Evolutionary conservation across 2,113 vertebrate genomes (phyloP).

Genomic region (Hemibagrus wyckioides): DNA sequence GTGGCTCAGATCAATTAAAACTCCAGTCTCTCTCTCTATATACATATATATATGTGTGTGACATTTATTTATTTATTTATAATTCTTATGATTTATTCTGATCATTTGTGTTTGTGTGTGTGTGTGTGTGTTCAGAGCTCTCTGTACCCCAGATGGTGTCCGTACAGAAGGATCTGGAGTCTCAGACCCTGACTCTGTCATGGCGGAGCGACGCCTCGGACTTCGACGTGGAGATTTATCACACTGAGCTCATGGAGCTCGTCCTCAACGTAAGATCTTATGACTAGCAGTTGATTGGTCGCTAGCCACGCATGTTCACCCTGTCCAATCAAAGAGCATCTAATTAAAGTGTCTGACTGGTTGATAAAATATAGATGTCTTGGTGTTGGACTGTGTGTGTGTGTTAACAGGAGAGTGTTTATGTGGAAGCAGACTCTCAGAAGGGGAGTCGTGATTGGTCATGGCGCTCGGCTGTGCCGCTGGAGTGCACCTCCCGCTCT

Average conservation of each 20-base stretch:
- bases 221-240: constrained; percentile 71
- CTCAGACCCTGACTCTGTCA: constrained; percentile 58
- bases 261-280: constrained; percentile 65
- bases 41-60: constrained; percentile 4
- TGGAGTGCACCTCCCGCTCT: constrained; percentile 63
- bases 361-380: background rate
- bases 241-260: constrained; percentile 59
- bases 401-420: constrained; percentile 56
- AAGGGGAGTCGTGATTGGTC: constrained; percentile 59
- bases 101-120: constrained; percentile 18
- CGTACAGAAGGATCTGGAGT: constrained; percentile 7
- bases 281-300: background rate
- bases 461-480: constrained; percentile 61
- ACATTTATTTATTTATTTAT: too few relatives aligned
- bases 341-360: background rate
- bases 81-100: too few relatives aligned
- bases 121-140: constrained; percentile 51
- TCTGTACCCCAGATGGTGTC: constrained; percentile 59
- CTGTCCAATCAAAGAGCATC: background rate
- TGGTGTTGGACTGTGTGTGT: background rate
- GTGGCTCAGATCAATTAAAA: too few relatives aligned
- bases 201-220: constrained; percentile 61
- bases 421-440: constrained; percentile 29
- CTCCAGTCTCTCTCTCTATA: too few relatives aligned
- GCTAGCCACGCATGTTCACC: background rate